These are phyloP conservation scores for Trachelus troglodyta DNA, from an alignment of 2,888 invertebrate genomes.

Conservation along the genomic window DNA sequence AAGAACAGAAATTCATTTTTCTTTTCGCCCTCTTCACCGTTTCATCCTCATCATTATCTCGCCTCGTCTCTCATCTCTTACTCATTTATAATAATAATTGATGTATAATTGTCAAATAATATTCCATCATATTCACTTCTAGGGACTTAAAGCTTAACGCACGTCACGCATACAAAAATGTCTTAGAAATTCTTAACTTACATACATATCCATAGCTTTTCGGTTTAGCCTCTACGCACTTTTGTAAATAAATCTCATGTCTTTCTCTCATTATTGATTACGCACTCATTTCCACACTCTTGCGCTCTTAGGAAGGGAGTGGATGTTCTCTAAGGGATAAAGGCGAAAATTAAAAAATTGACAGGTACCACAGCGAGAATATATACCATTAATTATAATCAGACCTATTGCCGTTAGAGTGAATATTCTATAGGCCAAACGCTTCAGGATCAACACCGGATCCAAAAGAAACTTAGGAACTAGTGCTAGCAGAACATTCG, in stretches of 20 bases:
- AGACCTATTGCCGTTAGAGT: neutral
- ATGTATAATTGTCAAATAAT: constrained; percentile 19
- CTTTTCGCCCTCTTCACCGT: constrained; percentile 1
- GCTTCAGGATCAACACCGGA: neutral
- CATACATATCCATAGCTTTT: constrained; percentile 21
- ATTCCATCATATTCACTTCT: constrained; percentile 14
- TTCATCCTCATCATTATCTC: neutral
- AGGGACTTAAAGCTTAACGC: constrained; percentile 29
- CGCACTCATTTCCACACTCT: neutral
- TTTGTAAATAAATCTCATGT: constrained; percentile 36
- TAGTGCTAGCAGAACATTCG: neutral
- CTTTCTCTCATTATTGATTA: constrained; percentile 16
- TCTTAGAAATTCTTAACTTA: constrained; percentile 34
- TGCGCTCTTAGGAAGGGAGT: neutral
- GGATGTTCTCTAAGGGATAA: neutral
- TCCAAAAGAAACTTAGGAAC: constrained; percentile 3
- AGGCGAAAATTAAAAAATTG: neutral
- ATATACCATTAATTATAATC: neutral
- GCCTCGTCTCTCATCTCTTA: neutral
- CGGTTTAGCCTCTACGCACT: constrained; percentile 46
- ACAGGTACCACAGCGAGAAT: neutral
- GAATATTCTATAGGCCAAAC: neutral
- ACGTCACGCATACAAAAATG: constrained; percentile 34
- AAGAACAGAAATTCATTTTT: constrained; percentile 22
- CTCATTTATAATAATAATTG: neutral